A percentile compares a stretch with the other conserved stretches of the same genome.
These are phyloP conservation scores for Thryonomys swinderianus DNA, from an alignment of 2,113 vertebrate genomes.

Conservation along the genomic window DNA sequence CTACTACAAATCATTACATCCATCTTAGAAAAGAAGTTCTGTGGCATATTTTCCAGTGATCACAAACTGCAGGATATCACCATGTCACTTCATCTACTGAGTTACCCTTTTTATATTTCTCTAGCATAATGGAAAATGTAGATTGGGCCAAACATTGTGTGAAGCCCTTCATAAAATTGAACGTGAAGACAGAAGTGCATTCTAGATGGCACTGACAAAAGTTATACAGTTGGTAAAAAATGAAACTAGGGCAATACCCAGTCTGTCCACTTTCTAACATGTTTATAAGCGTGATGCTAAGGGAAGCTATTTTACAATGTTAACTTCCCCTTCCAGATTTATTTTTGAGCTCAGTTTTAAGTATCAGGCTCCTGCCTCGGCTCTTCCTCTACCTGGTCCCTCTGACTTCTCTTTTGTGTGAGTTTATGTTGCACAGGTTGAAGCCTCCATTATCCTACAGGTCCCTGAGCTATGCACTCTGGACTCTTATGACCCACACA, in stretches of 20 bases:
- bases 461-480: background rate
- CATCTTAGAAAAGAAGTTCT: background rate
- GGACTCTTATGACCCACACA: background rate
- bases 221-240: background rate
- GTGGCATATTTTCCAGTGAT: background rate
- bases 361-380: background rate
- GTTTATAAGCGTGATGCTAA: background rate
- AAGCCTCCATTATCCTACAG: background rate
- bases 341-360: background rate
- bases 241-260: background rate
- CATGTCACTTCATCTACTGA: background rate
- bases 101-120: background rate
- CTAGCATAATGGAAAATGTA: background rate
- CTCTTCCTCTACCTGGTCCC: background rate
- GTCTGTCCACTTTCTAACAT: background rate
- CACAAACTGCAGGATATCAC: background rate
- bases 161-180: background rate
- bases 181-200: background rate
- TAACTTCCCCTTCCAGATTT: background rate
- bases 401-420: background rate
- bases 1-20: background rate
- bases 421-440: background rate
- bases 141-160: background rate
- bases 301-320: background rate
- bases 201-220: background rate